Base-by-base conservation (phyloP, 2,797 vertebrate genomes). In the Aphelocoma californica region DNA sequence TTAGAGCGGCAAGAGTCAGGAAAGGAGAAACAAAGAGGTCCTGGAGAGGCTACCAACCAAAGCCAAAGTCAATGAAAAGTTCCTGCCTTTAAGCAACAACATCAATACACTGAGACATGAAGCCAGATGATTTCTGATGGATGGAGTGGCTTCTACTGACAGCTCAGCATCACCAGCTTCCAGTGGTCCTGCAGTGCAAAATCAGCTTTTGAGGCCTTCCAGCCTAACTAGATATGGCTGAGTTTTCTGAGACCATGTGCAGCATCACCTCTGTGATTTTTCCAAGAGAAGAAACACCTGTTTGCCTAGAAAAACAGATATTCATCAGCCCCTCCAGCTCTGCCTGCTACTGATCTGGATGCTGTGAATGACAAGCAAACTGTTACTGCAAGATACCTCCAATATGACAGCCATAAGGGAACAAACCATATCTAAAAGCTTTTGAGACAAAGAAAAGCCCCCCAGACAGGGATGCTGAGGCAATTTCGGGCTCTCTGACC, bases 171-270 rank as follows among this genome's bases (percentile, higher is more conserved):
- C n/a, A 42, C 25, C 3, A 7, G 36, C 34, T 67, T 72, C 65
- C 18, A 56, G 24, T 36, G 25, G 29, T 45, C 14, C 36, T 61
- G n/a, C 15, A 64, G 40, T 12, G 15, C 50, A 62, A 64, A 72
- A 81, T 45, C 28, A 19, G n/a, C 9, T 79, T 93, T 58, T 54
- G 34, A 84, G 15, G 25, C n/a, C 24, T 40, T 69, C 40, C 38
- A 71, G 25, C 21, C 67, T 16, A 67, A 45, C 6, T 40, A 23
- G n/a, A 64, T 18, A 23, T 0, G 0, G 14, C 18, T 13, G 12
- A 83, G 31, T 50, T 88, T 60, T 10, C 28, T 18, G 34, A 79
- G 7, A 94, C 16, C 56, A 88, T 0, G 0, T 36, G 25, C 66
- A 81, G 45, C 11, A 9, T 23, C 61, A 85, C 36, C 26, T 57